Evolutionary conservation across 2,888 invertebrate species (phyloP).

Genomic region (Torymus texanus): DNA sequence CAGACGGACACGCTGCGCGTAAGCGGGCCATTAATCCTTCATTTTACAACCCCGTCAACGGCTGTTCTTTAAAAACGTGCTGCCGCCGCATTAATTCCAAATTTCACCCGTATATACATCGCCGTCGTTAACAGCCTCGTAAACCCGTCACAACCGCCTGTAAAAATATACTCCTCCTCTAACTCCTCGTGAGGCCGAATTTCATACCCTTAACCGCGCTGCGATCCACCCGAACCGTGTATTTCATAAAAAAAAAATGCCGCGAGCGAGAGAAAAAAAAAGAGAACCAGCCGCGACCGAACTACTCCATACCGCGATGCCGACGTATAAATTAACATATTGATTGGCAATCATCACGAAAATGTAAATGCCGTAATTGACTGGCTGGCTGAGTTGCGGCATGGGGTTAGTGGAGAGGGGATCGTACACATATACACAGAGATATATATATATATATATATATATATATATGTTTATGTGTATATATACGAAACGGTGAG

Average conservation of each 20-base stretch:
- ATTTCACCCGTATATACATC: background rate
- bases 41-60: too few relatives aligned
- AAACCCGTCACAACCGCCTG: background rate
- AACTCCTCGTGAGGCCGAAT: background rate
- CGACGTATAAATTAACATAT: constrained; percentile 36
- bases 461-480: too few relatives aligned
- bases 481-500: background rate
- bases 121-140: background rate
- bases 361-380: constrained; percentile 49
- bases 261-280: too few relatives aligned
- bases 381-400: background rate
- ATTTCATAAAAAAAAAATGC: background rate
- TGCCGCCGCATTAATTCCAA: too few relatives aligned
- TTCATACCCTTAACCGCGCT: background rate
- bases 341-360: constrained; percentile 49
- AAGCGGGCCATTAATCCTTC: too few relatives aligned
- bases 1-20: too few relatives aligned
- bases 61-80: too few relatives aligned
- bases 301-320: background rate
- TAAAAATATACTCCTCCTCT: background rate
- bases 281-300: too few relatives aligned
- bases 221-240: background rate
- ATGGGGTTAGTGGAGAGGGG: constrained; percentile 3
- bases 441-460: too few relatives aligned
- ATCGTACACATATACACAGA: background rate